Percentiles rank a stretch among this genome's conserved stretches.
These are phyloP conservation scores for Pimephales promelas DNA, from an alignment of 2,113 vertebrate species.

Conservation along the genomic window DNA sequence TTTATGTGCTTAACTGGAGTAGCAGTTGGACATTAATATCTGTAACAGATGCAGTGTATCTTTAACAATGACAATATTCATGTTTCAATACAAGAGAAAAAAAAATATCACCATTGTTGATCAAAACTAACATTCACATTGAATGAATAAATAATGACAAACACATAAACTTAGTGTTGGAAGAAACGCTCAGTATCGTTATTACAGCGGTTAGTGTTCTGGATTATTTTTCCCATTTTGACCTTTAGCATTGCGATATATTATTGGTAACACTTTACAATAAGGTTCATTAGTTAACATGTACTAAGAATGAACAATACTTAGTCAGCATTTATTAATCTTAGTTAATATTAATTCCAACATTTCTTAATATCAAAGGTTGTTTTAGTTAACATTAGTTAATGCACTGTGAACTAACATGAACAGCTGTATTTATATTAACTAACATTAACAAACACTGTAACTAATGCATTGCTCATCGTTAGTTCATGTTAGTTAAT, in stretches of 20 bases:
- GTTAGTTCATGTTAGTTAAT: too few relatives aligned
- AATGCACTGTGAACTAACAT: too few relatives aligned
- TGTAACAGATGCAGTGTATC: constrained; percentile 19
- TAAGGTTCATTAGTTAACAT: too few relatives aligned
- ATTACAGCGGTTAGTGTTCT: not conserved
- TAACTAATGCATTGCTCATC: too few relatives aligned
- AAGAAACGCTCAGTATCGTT: not conserved
- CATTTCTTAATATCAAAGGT: too few relatives aligned
- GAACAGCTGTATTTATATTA: too few relatives aligned
- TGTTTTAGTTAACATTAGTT: too few relatives aligned
- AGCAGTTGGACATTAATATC: not conserved
- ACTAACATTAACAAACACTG: too few relatives aligned
- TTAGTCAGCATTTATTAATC: too few relatives aligned
- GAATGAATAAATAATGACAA: constrained; percentile 35
- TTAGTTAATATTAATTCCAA: too few relatives aligned
- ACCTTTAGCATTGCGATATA: not conserved
- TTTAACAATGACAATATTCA: constrained; percentile 22
- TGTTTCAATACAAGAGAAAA: not conserved
- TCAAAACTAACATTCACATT: constrained; percentile 47
- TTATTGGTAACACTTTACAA: too few relatives aligned
- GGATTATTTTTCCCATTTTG: not conserved
- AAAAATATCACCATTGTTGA: not conserved
- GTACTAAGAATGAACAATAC: too few relatives aligned
- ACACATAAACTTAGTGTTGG: constrained; percentile 6
- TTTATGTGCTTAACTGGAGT: not conserved